These are phyloP conservation scores for Drosophila mayri DNA, from an alignment of 1,140 invertebrate genomes.

Conservation along the genomic window DNA sequence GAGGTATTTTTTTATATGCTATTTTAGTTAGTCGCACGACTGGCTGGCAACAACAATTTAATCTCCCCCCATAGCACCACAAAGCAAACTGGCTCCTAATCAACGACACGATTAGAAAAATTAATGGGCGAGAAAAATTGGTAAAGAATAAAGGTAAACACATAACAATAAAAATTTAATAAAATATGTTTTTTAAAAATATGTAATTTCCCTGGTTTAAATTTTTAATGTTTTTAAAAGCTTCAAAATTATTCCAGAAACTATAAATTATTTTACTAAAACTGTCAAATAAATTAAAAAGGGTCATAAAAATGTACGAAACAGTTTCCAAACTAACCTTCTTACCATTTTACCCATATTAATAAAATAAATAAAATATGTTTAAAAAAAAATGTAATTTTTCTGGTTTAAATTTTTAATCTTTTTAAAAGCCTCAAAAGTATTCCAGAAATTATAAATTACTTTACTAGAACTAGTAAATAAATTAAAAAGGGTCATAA, in stretches of 20 bases:
- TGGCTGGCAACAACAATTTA: conserved; percentile 39
- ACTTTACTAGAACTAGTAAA: neutral
- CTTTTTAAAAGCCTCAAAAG: too few species aligned
- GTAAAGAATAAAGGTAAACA: neutral
- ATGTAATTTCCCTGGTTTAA: too few species aligned
- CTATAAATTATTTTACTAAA: too few species aligned
- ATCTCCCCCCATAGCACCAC: conserved; percentile 18
- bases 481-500: neutral
- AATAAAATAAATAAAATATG: too few species aligned
- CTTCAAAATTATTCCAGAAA: too few species aligned
- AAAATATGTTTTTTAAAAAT: too few species aligned
- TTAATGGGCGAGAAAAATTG: conserved; percentile 18
- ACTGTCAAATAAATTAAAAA: neutral
- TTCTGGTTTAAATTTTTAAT: neutral
- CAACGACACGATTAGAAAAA: conserved; percentile 31
- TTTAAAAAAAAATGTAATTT: rapidly evolving
- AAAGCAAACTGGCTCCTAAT: conserved; percentile 31
- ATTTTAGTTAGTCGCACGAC: conserved; percentile 42
- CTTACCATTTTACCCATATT: neutral
- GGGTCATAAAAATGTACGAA: neutral
- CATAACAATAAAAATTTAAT: neutral
- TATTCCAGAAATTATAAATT: too few species aligned
- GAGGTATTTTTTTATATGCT: conserved; percentile 15
- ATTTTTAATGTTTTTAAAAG: too few species aligned
- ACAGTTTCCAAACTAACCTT: neutral